Evolutionary conservation across 2,113 vertebrate species (phyloP), one percentile per base, ranked within the genome.

Genomic region (Astur gentilis): DNA sequence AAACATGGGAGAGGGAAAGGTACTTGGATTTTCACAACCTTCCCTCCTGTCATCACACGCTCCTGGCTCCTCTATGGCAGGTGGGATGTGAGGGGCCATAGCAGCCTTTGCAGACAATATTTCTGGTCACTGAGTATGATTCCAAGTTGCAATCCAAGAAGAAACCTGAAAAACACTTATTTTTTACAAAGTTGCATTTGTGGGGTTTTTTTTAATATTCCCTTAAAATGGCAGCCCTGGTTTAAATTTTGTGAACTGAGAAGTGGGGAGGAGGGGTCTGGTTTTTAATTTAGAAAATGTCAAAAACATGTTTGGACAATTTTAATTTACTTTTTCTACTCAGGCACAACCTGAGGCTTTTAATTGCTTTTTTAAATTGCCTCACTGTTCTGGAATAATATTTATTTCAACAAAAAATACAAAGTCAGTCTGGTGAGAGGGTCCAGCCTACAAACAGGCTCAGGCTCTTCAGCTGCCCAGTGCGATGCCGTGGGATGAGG

Each of bases 1-100:
- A 55, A 94, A 3, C 16, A 3, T 0, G 3, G 31, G 44, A 65
- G 19, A 49, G 47, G 69, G 38, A 45, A 80, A 50, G 10, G 20
- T 18, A 25, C 40, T 19, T 2, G 38, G 69, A 20, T 36, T 75
- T 67, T 44, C 13, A 15, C 6, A 7, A 6, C 44, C 23, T 42
- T 25, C 27, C 45, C 25, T 38, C 13, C 13, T 10, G 38, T 14
- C 1, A 2, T 52, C 67, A 9, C 20, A 4, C 1, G 3, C 8
- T 47, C 69, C 82, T 21, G 5, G 27, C 45, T 79, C 31, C n/a
- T 36, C 70, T 4, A 29, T 0, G 1, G 16, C 7, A 10, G 49
- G 34, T 6, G 81, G 38, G 61, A 50, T 10, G 21, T 6, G 10
- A 29, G 42, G 58, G 32, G 27, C 57, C 7, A 1, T 1, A 31